Base-by-base conservation (phyloP, 2,797 vertebrate species). In the Scolopax bukidnonensis region DNA sequence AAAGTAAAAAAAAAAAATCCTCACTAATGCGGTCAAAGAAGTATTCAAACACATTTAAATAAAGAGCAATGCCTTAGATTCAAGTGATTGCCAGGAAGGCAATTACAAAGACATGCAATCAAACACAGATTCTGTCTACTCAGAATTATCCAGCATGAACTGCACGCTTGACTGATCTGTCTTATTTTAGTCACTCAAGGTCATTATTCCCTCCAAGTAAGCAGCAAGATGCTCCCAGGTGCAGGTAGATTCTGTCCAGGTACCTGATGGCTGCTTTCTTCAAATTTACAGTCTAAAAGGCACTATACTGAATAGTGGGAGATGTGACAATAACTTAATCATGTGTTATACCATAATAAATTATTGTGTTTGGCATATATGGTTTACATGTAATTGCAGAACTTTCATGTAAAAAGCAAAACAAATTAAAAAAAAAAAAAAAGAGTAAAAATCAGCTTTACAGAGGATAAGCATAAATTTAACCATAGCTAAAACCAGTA, bases 61-160 rank as follows among this genome's bases (percentile, higher is more conserved):
- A n/a, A 79, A 73, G 51, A 89, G 23, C 41, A 54, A 11, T 63
- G 81, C 67, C 54, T 92, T 63, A 56, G 38, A 45, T 90, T 80
- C 25, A 67, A 60, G 56, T 75, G 89, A 77, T 56, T 90, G 75
- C 75, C 78, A 69, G 77, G 80, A 95, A 90, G 47, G 74, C 68
- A 80, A 56, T 81, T 90, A 64, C 25, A 59, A 76, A 73, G 84
- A 89, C 16, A 19, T 25, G 60, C 84, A 89, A 78, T 94, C 89
- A 83, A 73, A 73, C 48, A 54, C 81, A 90, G 80, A 30, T 51
- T 56, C 3, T 71, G 21, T 41, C 48, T 84, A n/a, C 57, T 60
- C 76, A 20, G 4, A 20, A n/a, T 65, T 69, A 69, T 18, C 73
- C 3, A 3, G 30, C 56, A 30, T 25, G 30, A 12, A 56, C 75